Evolutionary conservation across 1,140 invertebrate genomes (phyloP), one percentile per base, ranked within the genome.

Genomic region (Caerostris darwini): DNA sequence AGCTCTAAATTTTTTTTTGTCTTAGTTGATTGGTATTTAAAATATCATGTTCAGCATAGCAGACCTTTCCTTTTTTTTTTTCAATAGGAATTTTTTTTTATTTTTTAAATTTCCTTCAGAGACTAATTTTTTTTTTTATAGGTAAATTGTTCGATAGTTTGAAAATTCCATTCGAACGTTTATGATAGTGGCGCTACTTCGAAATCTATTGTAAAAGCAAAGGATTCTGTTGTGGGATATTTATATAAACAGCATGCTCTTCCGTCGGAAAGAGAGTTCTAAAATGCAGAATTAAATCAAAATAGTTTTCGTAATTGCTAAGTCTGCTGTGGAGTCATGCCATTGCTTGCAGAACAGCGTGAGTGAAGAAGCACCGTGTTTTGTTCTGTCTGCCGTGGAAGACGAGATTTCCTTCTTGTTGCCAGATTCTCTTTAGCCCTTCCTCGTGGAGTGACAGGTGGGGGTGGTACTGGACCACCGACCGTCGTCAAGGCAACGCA

Each of bases 401-500:
- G 92, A 94, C 92, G 85, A 94, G 61, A 85, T 88, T 89, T 59
- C 85, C 57, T 87, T 50, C 17, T 54, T 53, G 53, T 90, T 58
- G 34, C 19, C 54, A 17, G 77, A 5, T 71, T 19, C 6, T 34
- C n/a, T 90, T 86, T 94, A 94, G 12, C 94, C 94, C 58, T 94
- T 94, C 71, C 92, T 90, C 8, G 81, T 91, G 10, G 94, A 77
- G 53, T 93, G 71, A 95, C 97, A 97, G 2, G 95, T 95, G 8
- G 98, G 98, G 92, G 98, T 97, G 4, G 97, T 97, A 94, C 97
- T 98, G 0, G 98, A 98, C 98, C 98, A 99, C 96, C 98, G 98
- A 50, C 98, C 98, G 95, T 97, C 98, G 95, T 97, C 97, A 94
- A 98, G 96, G 96, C 97, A 98, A 95, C 97, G 97, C 34, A 98